Percentiles rank a stretch among this genome's conserved stretches.
phyloP scores from a whole-genome alignment of 64 coral and sea anemone species.

The Exaiptasia diaphana region DNA sequence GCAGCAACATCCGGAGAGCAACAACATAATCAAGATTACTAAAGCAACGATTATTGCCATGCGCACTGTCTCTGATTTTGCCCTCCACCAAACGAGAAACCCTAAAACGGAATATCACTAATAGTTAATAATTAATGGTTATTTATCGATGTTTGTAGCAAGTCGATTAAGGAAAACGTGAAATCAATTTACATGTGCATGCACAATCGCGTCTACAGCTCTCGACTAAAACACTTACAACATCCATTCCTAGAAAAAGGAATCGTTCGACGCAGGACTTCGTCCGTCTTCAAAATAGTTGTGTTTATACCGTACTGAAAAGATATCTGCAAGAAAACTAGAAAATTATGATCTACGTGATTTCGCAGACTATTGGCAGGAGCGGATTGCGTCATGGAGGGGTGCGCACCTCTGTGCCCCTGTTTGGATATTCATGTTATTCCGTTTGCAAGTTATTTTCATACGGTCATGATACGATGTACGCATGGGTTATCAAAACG shows the following conservation, averaged over 20 bases:
- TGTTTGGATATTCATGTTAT: background rate
- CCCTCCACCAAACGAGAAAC: background rate
- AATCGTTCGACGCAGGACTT: background rate
- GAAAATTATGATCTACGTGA: background rate
- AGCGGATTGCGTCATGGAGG: background rate
- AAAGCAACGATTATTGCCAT: background rate
- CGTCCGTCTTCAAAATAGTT: background rate
- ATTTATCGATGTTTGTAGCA: too few relatives aligned
- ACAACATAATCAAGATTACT: background rate
- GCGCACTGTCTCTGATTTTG: background rate
- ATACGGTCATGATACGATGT: background rate
- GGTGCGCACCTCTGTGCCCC: background rate
- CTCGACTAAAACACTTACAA: background rate
- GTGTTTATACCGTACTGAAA: background rate
- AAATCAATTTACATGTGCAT: background rate
- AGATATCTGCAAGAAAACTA: background rate
- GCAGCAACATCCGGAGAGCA: background rate
- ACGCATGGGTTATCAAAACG: background rate
- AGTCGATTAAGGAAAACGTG: background rate
- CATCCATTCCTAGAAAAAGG: background rate
- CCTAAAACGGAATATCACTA: background rate
- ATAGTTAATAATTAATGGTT: too few relatives aligned
- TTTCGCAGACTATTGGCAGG: background rate
- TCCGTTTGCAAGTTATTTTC: background rate
- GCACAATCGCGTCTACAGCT: background rate